Percentiles rank a stretch among this genome's conserved stretches.
Evolutionary conservation across 2,888 invertebrate genomes (phyloP).

Genomic region (Oegoconia quadripuncta): DNA sequence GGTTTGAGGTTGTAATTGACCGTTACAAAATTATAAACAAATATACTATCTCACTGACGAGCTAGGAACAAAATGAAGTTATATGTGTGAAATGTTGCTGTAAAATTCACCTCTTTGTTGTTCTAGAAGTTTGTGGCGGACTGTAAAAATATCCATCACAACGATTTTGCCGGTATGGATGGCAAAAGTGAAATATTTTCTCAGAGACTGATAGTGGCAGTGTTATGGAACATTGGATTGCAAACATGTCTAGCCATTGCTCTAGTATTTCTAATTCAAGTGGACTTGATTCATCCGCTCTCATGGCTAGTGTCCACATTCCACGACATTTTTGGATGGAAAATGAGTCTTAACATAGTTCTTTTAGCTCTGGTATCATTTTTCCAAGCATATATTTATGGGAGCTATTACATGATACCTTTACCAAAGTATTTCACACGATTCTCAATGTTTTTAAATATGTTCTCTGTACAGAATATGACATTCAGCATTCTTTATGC

Average conservation of each 20-base stretch:
- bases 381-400: slow-evolving; percentile 85
- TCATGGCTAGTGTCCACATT: slow-evolving; percentile 82
- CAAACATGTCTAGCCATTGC: slow-evolving; percentile 72
- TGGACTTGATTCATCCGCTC: slow-evolving; percentile 81
- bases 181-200: slow-evolving; percentile 77
- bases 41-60: background rate
- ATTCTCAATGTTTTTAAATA: slow-evolving; percentile 81
- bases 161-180: slow-evolving; percentile 49
- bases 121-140: background rate
- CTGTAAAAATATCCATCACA: background rate
- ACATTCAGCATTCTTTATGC: slow-evolving; percentile 79
- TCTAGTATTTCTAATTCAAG: slow-evolving; percentile 79
- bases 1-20: no score
- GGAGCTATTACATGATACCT: slow-evolving; percentile 82
- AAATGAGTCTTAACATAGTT: slow-evolving; percentile 82
- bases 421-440: slow-evolving; percentile 82
- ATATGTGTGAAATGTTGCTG: background rate
- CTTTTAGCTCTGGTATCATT: slow-evolving; percentile 82
- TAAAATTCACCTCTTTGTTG: background rate
- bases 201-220: slow-evolving; percentile 80
- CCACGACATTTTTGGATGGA: slow-evolving; percentile 77
- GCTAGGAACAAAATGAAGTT: background rate
- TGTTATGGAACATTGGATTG: slow-evolving; percentile 78
- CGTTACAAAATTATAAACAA: background rate
- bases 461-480: slow-evolving; percentile 81